phyloP scores from a whole-genome alignment of 2,113 vertebrate genomes.

The Chamaea fasciata region DNA sequence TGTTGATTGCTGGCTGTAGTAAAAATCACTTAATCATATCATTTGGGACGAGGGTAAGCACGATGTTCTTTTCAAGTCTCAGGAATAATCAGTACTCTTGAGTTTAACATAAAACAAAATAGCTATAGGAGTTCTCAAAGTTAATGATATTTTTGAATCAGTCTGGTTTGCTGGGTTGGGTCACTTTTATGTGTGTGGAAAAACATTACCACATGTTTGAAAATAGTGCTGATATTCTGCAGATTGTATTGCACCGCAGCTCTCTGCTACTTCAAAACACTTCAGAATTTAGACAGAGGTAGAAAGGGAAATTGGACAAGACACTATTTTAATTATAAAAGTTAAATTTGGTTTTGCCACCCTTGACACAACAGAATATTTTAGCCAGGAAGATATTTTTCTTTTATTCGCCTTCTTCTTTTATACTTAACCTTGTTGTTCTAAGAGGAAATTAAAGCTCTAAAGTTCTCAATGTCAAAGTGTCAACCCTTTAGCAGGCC shows the following conservation, averaged over 20 bases:
- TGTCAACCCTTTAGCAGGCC: background rate
- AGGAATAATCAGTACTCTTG: slow-evolving; percentile 61
- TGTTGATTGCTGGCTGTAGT: background rate
- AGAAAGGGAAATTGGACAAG: slow-evolving; percentile 82
- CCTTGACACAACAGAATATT: slow-evolving; percentile 44
- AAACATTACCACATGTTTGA: slow-evolving; percentile 89
- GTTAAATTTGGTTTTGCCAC: slow-evolving; percentile 72
- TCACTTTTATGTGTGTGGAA: slow-evolving; percentile 81
- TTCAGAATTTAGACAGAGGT: slow-evolving; percentile 70
- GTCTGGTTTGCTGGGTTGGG: slow-evolving; percentile 68
- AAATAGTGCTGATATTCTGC: slow-evolving; percentile 81
- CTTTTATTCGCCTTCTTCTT: background rate
- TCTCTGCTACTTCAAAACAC: slow-evolving; percentile 80
- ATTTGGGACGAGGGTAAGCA: background rate
- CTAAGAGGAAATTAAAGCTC: background rate
- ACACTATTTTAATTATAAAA: slow-evolving; percentile 87
- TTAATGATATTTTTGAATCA: slow-evolving; percentile 73
- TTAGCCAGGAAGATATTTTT: background rate
- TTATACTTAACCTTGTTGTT: background rate
- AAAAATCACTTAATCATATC: background rate
- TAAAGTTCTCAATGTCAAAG: background rate
- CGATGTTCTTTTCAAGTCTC: slow-evolving; percentile 33
- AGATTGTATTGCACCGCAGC: slow-evolving; percentile 71
- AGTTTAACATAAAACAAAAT: slow-evolving; percentile 73
- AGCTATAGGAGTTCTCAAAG: slow-evolving; percentile 75